Evolutionary conservation across 2,888 invertebrate species (phyloP).

Genomic region (Platypus cylindrus): DNA sequence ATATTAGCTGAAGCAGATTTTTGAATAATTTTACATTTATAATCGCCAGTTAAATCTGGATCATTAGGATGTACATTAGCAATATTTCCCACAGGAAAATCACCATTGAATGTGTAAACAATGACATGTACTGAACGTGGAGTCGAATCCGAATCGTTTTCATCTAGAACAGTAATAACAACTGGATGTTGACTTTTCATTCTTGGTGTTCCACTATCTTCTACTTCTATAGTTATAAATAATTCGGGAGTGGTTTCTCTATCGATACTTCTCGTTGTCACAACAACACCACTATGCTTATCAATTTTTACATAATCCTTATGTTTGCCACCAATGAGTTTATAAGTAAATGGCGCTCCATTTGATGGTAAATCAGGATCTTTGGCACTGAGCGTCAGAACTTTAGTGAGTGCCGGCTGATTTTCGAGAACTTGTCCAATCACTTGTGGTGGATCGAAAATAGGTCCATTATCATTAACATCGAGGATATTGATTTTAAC

Average conservation of each 20-base stretch:
- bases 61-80: constrained; percentile 89
- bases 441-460: constrained; percentile 58
- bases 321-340: constrained; percentile 65
- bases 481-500: constrained; percentile 71
- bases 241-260: constrained; percentile 67
- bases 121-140: constrained; percentile 70
- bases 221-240: constrained; percentile 68
- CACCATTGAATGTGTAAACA: constrained; percentile 64
- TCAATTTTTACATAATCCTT: constrained; percentile 65
- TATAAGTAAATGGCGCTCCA: constrained; percentile 79
- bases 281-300: constrained; percentile 65
- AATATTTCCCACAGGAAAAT: constrained; percentile 67
- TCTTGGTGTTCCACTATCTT: constrained; percentile 75
- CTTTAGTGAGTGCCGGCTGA: constrained; percentile 68
- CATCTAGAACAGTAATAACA: constrained; percentile 64
- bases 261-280: constrained; percentile 68
- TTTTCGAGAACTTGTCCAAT: constrained; percentile 76
- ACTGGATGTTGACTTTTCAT: constrained; percentile 72
- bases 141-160: constrained; percentile 83
- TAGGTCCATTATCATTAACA: constrained; percentile 88
- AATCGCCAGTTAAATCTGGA: constrained; percentile 79
- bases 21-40: constrained; percentile 68
- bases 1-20: constrained; percentile 46
- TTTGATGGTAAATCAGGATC: constrained; percentile 86
- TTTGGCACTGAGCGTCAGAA: constrained; percentile 73